phyloP scores from a whole-genome alignment of 1,140 invertebrate genomes.

The Maconellicoccus hirsutus region DNA sequence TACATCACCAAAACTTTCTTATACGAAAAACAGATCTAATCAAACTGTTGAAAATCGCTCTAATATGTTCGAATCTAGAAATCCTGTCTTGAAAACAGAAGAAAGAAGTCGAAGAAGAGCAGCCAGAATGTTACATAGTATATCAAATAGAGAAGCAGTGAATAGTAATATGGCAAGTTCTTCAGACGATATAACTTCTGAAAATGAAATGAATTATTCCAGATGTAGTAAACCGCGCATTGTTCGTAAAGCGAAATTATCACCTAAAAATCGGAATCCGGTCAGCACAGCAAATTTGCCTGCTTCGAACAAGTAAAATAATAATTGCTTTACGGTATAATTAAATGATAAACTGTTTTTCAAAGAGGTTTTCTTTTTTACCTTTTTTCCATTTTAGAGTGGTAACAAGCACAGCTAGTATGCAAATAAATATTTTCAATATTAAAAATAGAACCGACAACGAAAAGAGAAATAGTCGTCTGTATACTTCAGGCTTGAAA shows the following conservation, averaged over 20 bases:
- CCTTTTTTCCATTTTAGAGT: background rate
- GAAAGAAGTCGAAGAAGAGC: slow-evolving; percentile 31
- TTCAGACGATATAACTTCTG: slow-evolving; percentile 38
- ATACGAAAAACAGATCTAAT: background rate
- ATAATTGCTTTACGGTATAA: too few species aligned
- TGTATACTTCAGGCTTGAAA: background rate
- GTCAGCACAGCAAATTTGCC: background rate
- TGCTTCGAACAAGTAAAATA: too few species aligned
- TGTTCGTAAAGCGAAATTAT: slow-evolving; percentile 15
- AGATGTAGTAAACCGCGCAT: slow-evolving; percentile 16
- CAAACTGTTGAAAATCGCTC: background rate
- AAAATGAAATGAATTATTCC: slow-evolving; percentile 30
- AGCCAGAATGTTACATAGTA: slow-evolving; percentile 38
- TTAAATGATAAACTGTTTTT: too few species aligned
- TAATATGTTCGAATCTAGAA: background rate
- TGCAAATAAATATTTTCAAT: slow-evolving; percentile 11
- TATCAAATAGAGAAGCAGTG: slow-evolving; percentile 38
- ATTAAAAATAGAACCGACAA: background rate
- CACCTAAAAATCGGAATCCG: background rate
- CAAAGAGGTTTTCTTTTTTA: background rate
- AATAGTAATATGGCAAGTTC: slow-evolving; percentile 38
- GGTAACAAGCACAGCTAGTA: background rate
- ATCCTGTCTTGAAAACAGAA: slow-evolving; percentile 23
- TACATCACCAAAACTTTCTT: background rate
- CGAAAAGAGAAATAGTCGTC: background rate